These are phyloP conservation scores for Ceratina japonica DNA, from an alignment of 1,140 invertebrate species.

Conservation along the genomic window DNA sequence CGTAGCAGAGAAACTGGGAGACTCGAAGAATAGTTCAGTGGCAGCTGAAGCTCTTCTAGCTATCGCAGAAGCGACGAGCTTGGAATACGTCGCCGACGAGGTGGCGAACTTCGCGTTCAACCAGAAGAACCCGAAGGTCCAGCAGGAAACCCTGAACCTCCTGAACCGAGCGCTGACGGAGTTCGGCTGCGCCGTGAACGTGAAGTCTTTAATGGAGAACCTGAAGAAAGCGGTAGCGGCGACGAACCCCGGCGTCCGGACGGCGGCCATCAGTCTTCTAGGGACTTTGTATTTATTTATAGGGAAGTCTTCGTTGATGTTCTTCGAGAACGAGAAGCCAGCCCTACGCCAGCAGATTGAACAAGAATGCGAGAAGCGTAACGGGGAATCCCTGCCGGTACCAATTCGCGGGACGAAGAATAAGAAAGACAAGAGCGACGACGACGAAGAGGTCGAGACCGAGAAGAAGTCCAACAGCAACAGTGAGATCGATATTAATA, in stretches of 20 bases:
- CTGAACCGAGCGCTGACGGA: conserved; percentile 88
- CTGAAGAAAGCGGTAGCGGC: conserved; percentile 91
- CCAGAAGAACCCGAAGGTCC: conserved; percentile 95
- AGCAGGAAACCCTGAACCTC: conserved; percentile 91
- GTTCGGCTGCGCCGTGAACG: conserved; percentile 90
- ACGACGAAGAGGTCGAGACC: too few species aligned
- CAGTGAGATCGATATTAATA: too few species aligned
- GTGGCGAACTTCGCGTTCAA: conserved; percentile 88
- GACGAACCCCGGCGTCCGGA: conserved; percentile 90
- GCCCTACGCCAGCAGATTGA: too few species aligned
- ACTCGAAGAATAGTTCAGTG: conserved; percentile 87
- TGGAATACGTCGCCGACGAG: conserved; percentile 88
- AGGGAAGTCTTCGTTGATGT: too few species aligned
- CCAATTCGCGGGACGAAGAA: too few species aligned
- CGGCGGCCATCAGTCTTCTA: too few species aligned
- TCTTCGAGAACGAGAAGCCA: too few species aligned
- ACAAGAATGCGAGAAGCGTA: too few species aligned
- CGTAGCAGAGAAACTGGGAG: conserved; percentile 91
- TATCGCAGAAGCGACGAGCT: conserved; percentile 87
- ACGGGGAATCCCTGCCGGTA: too few species aligned
- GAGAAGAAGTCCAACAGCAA: too few species aligned
- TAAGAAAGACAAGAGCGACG: too few species aligned
- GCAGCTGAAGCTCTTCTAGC: conserved; percentile 87
- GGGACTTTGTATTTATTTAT: too few species aligned
- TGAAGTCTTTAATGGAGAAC: conserved; percentile 89